phyloP scores from a whole-genome alignment of 2,113 vertebrate species.

The Clarias macrocephalus region DNA sequence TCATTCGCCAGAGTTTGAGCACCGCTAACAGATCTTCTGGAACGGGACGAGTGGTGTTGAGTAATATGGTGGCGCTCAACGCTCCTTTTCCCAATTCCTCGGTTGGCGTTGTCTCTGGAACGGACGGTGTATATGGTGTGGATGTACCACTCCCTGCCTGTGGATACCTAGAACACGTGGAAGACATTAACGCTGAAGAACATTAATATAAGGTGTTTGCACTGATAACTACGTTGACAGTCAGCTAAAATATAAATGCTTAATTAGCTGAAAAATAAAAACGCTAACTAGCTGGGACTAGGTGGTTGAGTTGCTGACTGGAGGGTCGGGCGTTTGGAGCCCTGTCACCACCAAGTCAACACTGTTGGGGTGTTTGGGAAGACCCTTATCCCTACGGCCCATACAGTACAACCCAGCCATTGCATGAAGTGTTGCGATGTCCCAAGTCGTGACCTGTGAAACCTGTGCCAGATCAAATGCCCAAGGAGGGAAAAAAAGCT shows the following conservation, averaged over 20 bases:
- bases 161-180: constrained; percentile 57
- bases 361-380: no score
- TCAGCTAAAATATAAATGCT: background rate
- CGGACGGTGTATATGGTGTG: constrained; percentile 60
- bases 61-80: constrained; percentile 77
- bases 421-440: no score
- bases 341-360: no score
- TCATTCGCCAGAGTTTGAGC: constrained; percentile 66
- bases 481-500: no score
- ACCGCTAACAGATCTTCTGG: constrained; percentile 68
- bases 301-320: no score
- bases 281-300: no score
- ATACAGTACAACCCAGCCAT: no score
- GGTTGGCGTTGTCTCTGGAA: constrained; percentile 57
- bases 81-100: constrained; percentile 83
- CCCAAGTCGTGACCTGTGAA: no score
- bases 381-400: no score
- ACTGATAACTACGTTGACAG: background rate
- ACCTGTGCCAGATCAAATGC: no score
- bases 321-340: no score
- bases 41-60: constrained; percentile 53
- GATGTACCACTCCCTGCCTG: constrained; percentile 64
- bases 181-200: background rate
- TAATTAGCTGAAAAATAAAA: background rate
- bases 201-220: background rate